A percentile compares a stretch with the other conserved stretches of the same genome.
phyloP scores from a whole-genome alignment of 2,113 vertebrate genomes.

The Balaeniceps rex region DNA sequence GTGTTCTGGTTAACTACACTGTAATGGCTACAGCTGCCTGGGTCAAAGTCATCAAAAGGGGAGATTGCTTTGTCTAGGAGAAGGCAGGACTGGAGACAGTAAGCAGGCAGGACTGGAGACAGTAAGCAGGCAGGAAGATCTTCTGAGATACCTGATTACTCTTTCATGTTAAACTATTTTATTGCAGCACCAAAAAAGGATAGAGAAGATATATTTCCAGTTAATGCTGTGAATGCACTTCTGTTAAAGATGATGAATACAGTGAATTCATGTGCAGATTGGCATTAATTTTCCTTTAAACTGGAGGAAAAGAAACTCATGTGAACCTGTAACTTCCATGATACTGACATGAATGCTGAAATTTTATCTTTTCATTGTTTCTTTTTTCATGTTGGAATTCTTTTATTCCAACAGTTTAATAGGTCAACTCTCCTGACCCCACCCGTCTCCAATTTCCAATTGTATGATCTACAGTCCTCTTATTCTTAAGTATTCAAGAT shows the following conservation, averaged over 20 bases:
- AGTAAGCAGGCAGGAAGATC: neutral
- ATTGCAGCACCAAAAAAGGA: neutral
- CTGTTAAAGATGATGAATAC: neutral
- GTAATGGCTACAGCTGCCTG: neutral
- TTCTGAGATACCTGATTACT: neutral
- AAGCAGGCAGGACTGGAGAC: neutral
- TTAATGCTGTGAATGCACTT: neutral
- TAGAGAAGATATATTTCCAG: neutral
- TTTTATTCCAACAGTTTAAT: neutral
- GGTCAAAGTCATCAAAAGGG: neutral
- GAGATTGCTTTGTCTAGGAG: neutral
- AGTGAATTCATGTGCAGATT: neutral
- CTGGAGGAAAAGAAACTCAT: neutral
- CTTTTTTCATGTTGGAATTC: neutral
- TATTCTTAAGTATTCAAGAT: neutral
- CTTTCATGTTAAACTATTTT: neutral
- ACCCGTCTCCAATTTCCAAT: accelerated
- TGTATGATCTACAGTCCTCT: neutral
- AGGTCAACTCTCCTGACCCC: neutral
- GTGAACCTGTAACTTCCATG: neutral
- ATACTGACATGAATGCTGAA: neutral
- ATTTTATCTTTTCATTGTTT: neutral
- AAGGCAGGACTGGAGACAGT: neutral
- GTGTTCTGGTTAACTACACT: neutral
- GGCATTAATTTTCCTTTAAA: neutral